Conservation (phyloP, 37 sponge, comb jelly and placozoan genomes). For the Trichoplax adhaerens region DNA sequence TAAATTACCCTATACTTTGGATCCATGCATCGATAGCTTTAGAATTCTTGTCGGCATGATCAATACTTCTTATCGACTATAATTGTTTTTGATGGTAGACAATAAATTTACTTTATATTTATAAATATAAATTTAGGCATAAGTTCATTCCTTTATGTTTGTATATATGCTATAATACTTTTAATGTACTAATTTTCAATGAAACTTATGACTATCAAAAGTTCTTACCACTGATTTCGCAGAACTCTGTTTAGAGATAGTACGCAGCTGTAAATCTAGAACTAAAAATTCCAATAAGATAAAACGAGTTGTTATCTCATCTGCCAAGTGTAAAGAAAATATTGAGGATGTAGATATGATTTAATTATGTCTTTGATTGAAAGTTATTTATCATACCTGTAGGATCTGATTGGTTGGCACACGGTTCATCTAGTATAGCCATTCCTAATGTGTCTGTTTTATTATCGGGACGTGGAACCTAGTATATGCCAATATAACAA, state of each 20-base stretch:
- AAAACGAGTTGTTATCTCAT: no score
- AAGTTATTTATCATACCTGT: conserved; percentile 7
- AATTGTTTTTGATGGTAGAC: background rate
- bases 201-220: background rate
- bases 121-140: no score
- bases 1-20: conserved; percentile 45
- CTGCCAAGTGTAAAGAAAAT: no score
- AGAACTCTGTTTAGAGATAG: conserved; percentile 67
- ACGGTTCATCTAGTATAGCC: conserved; percentile 75
- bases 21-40: conserved; percentile 89
- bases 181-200: no score
- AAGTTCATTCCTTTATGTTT: no score
- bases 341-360: background rate
- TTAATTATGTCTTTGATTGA: background rate
- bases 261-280: conserved; percentile 78
- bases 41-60: conserved; percentile 59
- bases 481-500: background rate
- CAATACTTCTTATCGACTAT: conserved; percentile 47
- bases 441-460: conserved; percentile 54
- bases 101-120: no score
- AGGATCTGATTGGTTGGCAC: conserved; percentile 86
- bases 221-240: conserved; percentile 15
- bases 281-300: conserved; percentile 10
- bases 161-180: no score
- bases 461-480: conserved; percentile 81